Percentiles rank a stretch among this genome's conserved stretches.
Evolutionary conservation across 2,113 vertebrate species (phyloP).

Genomic region (Percina caprodes): DNA sequence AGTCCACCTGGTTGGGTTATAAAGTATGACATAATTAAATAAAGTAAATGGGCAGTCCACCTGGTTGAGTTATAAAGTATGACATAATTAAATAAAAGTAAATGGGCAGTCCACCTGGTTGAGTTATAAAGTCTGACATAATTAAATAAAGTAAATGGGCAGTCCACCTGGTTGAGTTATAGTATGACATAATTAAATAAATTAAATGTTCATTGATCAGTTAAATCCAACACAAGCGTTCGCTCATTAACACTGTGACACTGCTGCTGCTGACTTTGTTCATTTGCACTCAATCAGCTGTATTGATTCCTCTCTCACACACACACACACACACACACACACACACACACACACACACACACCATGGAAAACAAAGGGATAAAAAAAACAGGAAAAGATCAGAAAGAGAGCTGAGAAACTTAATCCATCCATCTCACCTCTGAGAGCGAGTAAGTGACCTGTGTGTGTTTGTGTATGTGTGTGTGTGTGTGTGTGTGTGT

Average conservation of each 20-base stretch:
- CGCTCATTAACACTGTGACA: slow-evolving; percentile 55
- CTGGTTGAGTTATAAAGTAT: no score
- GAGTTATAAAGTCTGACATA: no score
- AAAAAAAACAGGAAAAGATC: slow-evolving; percentile 24
- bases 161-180: no score
- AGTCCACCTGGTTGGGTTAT: no score
- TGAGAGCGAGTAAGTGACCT: slow-evolving; percentile 64
- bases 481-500: slow-evolving; percentile 33
- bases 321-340: slow-evolving; percentile 16
- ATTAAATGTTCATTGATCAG: not conserved
- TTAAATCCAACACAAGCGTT: slow-evolving; percentile 22
- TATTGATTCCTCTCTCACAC: slow-evolving; percentile 60
- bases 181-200: no score
- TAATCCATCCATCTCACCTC: slow-evolving; percentile 65
- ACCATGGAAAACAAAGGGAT: not conserved
- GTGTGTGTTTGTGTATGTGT: slow-evolving; percentile 30
- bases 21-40: no score
- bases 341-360: slow-evolving; percentile 25
- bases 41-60: no score
- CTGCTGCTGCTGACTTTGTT: slow-evolving; percentile 59
- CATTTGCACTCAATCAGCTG: slow-evolving; percentile 70
- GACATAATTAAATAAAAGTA: no score
- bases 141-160: no score
- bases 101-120: no score
- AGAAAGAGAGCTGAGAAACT: slow-evolving; percentile 58